Base-by-base conservation (phyloP, 1,140 invertebrate genomes). In the Popillia japonica region DNA sequence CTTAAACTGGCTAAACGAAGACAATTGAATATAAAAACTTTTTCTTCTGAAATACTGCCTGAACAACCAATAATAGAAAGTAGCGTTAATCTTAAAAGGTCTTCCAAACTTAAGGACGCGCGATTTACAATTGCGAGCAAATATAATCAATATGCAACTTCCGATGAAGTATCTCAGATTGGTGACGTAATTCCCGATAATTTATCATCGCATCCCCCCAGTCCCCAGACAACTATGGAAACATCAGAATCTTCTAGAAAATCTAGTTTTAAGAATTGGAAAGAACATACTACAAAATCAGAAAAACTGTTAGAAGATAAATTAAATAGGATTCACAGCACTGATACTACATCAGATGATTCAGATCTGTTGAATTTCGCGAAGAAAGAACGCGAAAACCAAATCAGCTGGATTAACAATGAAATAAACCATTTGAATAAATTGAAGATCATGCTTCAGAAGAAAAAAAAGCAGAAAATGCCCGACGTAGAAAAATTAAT, bases 401-500 rank as follows among this genome's bases (percentile, higher is more conserved):
- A 86, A 77, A 22, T 86, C 2, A 68, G 76, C 44, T 86, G 85
- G 85, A 86, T 86, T 17, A 82, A 84, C 41, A 84, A 81, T 44
- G 84, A 86, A 78, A 86, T 86, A 11, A 77, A 61, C 14, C 82
- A 86, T 78, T 81, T 86, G 40, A 79, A 68, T 3, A 85, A 84
- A 79, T 78, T 86, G 14, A 84, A 83, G 40, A n/a, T 61, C 8
- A 72, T 84, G 27, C 76, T 85, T 17, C 82, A 85, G 72, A 84
- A 64, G 6, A 61, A 76, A 22, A 48, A 79, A 78, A 44, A n/a
- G 61, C 42, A 27, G 41, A 6, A 44, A 40, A 23, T 6, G 6
- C n/a, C 17, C 40, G 55, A 23, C 27, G 27, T 74, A 10, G 40
- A 74, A 23, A 41, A 20, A 2, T 48, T 79, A 77, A 40, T 75